These are phyloP conservation scores for Canis aureus DNA, from an alignment of 2,113 vertebrate genomes.

Conservation along the genomic window DNA sequence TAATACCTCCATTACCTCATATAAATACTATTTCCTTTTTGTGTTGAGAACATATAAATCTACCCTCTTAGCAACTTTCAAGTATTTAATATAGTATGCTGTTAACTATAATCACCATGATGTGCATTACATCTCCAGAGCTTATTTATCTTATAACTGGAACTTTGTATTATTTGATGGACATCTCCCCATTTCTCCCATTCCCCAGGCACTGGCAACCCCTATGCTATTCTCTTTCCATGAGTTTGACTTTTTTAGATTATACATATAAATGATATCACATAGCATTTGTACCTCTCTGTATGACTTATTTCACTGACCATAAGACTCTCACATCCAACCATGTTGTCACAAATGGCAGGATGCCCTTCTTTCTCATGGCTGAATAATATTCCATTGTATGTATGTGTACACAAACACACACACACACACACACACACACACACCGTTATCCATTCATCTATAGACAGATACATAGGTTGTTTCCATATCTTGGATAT, in stretches of 20 bases:
- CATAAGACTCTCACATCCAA: not conserved
- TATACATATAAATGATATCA: not conserved
- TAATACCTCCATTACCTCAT: not conserved
- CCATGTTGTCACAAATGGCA: not conserved
- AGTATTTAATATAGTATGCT: not conserved
- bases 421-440: too few relatives aligned
- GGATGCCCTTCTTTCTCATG: not conserved
- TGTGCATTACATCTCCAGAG: not conserved
- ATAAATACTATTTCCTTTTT: conserved; percentile 9
- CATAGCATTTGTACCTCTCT: not conserved
- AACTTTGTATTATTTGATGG: not conserved
- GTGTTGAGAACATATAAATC: not conserved
- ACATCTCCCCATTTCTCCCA: not conserved
- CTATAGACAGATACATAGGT: not conserved
- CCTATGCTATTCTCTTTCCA: not conserved
- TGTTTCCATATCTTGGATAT: not conserved
- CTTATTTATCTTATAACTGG: not conserved
- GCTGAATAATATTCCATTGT: not conserved
- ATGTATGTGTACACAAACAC: not conserved
- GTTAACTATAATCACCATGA: not conserved
- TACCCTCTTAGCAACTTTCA: not conserved
- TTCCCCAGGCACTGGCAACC: not conserved
- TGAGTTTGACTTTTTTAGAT: not conserved
- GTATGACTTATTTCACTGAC: not conserved
- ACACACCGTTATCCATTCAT: not conserved